These are phyloP conservation scores for Bombus polaris DNA, from an alignment of 1,140 invertebrate species.

Conservation along the genomic window DNA sequence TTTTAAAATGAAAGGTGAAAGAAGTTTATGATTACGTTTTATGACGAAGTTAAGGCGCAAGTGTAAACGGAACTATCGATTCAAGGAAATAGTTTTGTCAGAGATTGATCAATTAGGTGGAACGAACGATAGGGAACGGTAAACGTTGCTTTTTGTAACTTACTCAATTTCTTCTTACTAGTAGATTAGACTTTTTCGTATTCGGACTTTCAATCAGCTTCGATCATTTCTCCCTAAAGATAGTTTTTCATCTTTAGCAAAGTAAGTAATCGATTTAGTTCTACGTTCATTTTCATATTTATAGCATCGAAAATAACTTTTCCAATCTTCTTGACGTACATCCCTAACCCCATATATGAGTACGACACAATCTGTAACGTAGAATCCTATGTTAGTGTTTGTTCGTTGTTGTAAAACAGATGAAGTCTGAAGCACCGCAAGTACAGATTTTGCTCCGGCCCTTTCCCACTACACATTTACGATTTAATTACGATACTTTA, in stretches of 20 bases:
- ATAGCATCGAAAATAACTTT: too few relatives aligned
- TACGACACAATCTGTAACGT: not conserved
- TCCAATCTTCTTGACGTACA: too few relatives aligned
- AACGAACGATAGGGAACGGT: not conserved
- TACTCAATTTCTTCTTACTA: not conserved
- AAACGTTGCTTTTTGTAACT: not conserved
- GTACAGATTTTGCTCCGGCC: too few relatives aligned
- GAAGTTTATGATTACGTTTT: not conserved
- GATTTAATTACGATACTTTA: slow-evolving; percentile 1
- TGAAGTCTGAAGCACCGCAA: not conserved
- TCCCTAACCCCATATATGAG: too few relatives aligned
- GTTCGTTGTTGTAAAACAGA: not conserved
- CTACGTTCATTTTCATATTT: too few relatives aligned
- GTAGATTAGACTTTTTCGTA: not conserved
- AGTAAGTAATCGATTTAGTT: too few relatives aligned
- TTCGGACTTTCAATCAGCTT: not conserved
- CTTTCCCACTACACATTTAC: not conserved
- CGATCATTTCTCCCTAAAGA: not conserved
- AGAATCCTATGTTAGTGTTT: not conserved
- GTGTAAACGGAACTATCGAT: not conserved
- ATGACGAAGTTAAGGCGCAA: not conserved
- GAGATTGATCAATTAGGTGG: slow-evolving; percentile 3
- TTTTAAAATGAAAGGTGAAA: not conserved
- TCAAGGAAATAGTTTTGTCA: not conserved
- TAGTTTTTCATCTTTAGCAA: not conserved